Evolutionary conservation across 1,140 invertebrate species (phyloP).

Genomic region (Colletes gigas): DNA sequence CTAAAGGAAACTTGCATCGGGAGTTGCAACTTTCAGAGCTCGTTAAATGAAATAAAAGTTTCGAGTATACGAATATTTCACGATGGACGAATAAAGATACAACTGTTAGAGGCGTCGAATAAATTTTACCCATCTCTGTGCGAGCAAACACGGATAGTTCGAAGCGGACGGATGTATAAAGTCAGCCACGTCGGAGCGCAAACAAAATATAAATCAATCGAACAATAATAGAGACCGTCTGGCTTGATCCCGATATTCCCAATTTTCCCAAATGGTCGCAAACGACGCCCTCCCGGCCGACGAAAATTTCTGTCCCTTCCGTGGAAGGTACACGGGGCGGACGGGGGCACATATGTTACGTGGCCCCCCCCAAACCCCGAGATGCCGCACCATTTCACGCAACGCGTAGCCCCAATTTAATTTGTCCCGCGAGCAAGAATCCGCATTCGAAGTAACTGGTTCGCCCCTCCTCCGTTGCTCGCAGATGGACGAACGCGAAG

Average conservation of each 20-base stretch:
- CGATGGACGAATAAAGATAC: too few species aligned
- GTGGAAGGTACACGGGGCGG: slow-evolving; percentile 32
- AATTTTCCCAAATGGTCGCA: slow-evolving; percentile 79
- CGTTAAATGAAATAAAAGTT: too few species aligned
- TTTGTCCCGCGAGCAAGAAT: slow-evolving; percentile 33
- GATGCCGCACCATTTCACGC: slow-evolving; percentile 72
- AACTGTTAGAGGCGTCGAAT: too few species aligned
- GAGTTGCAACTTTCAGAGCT: too few species aligned
- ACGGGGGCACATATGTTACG: slow-evolving; percentile 74
- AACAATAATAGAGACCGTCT: slow-evolving; percentile 73
- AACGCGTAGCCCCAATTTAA: slow-evolving; percentile 59
- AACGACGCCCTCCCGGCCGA: slow-evolving; percentile 56
- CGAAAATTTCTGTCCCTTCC: slow-evolving; percentile 37
- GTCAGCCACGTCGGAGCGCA: slow-evolving; percentile 58
- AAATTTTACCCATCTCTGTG: too few species aligned
- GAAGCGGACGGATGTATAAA: slow-evolving; percentile 6
- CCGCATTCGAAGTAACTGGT: slow-evolving; percentile 31
- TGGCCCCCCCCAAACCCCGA: slow-evolving; percentile 37
- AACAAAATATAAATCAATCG: slow-evolving; percentile 81
- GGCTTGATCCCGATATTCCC: slow-evolving; percentile 73
- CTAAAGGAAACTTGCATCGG: not conserved
- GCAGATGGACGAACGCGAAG: not conserved
- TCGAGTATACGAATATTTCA: too few species aligned
- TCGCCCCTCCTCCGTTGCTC: not conserved
- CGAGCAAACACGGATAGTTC: not conserved